Base-by-base conservation (phyloP, 2,113 vertebrate genomes). In the Amphilophus citrinellus region DNA sequence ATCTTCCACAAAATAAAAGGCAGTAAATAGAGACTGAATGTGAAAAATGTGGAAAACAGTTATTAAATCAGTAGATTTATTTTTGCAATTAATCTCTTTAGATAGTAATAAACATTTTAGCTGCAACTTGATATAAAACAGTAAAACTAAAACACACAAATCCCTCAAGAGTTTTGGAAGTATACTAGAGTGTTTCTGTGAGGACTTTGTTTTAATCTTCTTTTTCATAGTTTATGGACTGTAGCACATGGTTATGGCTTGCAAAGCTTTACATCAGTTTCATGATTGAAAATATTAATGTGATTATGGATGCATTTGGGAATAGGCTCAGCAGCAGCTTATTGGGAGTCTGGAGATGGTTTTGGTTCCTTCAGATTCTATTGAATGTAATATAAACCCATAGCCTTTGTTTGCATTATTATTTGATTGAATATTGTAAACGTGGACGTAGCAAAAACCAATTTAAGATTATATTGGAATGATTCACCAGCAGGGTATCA, bases 221-320 rank as follows among this genome's bases (percentile, higher is more conserved):
- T 11, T 7, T 0, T 7, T 50, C 22, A 4, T 44, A 0, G 0
- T 0, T 44, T 24, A 37, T 24, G 63, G 63, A 44, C 37, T 0
- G 63, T 1, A 3, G 11, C n/a, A 0, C 37, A 7, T 44, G 20
- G 0, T 37, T 42, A 6, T 0, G 37, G 14, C 6, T 65, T 39
- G 22, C 35, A 2, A 8, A 14, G 0, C 20, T 24, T 1, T 15
- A 6, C 37, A 3, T 24, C 9, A 1, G 24, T 0, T 37, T n/a
- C 14, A 0, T 14, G 15, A 39, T 20, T 68, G 37, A 66, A 24
- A 24, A 3, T 66, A 7, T 0, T 27, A n/a, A 27, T 0, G 63
- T 56, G 50, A 20, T 56, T 20, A 20, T 18, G 17, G 17, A 18
- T 56, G 50, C 27, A 22, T 47, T 44, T 68, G 65, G 14, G 14